Conservation (phyloP, 37 sponge, comb jelly and placozoan genomes). For the Axinella damicornis region DNA sequence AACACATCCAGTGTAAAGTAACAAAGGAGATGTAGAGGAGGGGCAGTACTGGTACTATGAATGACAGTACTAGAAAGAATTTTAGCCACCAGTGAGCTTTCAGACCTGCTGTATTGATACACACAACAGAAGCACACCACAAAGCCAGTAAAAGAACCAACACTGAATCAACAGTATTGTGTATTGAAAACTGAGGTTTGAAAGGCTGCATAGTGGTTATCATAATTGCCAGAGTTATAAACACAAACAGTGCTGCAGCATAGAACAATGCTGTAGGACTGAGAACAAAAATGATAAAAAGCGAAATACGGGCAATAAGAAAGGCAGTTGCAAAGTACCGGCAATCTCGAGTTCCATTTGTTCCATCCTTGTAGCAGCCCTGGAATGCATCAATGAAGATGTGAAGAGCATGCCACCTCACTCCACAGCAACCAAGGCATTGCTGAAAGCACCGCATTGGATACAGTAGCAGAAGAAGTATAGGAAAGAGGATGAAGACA, state of each 20-base stretch:
- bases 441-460: slow-evolving; percentile 3
- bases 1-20: slow-evolving; percentile 1
- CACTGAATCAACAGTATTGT: background rate
- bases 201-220: background rate
- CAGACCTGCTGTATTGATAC: background rate
- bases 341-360: slow-evolving; percentile 16
- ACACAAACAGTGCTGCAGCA: background rate
- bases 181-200: background rate
- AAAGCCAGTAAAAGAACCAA: background rate
- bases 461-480: slow-evolving; percentile 43
- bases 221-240: background rate
- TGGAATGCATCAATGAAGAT: slow-evolving; percentile 59
- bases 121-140: background rate
- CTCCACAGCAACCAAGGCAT: background rate
- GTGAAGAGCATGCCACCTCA: slow-evolving; percentile 2
- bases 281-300: slow-evolving; percentile 13
- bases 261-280: background rate
- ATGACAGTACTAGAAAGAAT: too few relatives aligned
- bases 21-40: slow-evolving; percentile 8
- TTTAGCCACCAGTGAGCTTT: background rate
- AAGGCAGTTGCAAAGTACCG: slow-evolving; percentile 58
- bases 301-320: slow-evolving; percentile 33
- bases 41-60: background rate
- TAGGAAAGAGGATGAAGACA: slow-evolving; percentile 43
- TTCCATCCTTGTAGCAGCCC: slow-evolving; percentile 77